Evolutionary conservation across 2,797 vertebrate species (phyloP).

Genomic region (Oreochromis mossambicus): DNA sequence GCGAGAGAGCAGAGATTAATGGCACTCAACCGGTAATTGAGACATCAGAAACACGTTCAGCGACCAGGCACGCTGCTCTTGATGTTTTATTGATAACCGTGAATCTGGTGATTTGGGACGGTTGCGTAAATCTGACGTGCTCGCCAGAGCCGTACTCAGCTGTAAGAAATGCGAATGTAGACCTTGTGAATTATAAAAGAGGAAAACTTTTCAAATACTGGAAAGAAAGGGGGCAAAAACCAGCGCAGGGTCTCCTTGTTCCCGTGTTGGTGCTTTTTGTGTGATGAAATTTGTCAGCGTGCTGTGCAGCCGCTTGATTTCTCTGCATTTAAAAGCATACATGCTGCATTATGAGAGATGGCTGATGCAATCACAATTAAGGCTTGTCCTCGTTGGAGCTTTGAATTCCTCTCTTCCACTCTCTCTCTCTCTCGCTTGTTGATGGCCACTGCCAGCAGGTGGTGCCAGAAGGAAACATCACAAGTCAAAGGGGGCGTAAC

Average conservation of each 20-base stretch:
- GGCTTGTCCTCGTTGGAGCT: constrained; percentile 27
- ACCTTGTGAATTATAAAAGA: constrained; percentile 50
- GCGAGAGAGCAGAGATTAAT: constrained; percentile 57
- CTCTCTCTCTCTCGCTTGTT: neutral
- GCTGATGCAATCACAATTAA: constrained; percentile 80
- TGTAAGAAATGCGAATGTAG: constrained; percentile 35
- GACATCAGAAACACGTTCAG: constrained; percentile 57
- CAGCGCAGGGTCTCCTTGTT: neutral
- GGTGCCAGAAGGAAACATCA: constrained; percentile 69
- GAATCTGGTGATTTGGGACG: constrained; percentile 46
- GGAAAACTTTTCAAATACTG: neutral
- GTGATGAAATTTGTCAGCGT: neutral
- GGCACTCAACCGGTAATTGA: constrained; percentile 60
- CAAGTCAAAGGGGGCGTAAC: constrained; percentile 61
- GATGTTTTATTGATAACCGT: constrained; percentile 68
- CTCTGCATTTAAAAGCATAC: constrained; percentile 28
- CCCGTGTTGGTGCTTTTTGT: neutral
- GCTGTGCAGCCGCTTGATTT: neutral
- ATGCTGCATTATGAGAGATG: constrained; percentile 57
- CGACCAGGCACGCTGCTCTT: constrained; percentile 21
- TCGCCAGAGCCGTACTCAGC: constrained; percentile 15
- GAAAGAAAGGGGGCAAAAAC: accelerated
- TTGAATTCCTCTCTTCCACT: constrained; percentile 21
- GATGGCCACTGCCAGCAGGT: constrained; percentile 69
- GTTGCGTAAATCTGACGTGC: constrained; percentile 33